A percentile compares a stretch with the other conserved stretches of the same genome.
These are phyloP conservation scores for Eciton burchellii DNA, from an alignment of 1,140 invertebrate species.

Conservation along the genomic window DNA sequence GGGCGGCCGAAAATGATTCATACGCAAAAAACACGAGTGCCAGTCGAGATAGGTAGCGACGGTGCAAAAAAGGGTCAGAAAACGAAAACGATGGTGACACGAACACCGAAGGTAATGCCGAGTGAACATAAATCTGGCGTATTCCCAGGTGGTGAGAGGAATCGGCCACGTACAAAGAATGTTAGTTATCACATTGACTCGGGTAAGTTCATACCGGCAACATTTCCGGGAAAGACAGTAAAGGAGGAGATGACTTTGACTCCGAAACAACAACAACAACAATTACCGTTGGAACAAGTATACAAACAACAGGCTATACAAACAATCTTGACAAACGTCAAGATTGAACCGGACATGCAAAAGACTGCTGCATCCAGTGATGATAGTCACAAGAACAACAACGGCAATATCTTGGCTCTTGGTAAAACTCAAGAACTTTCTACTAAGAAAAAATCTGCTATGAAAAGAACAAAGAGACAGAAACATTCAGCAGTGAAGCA, in stretches of 20 bases:
- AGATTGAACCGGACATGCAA: constrained; percentile 77
- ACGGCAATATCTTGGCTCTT: constrained; percentile 78
- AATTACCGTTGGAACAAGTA: too few species aligned
- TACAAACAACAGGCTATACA: too few species aligned
- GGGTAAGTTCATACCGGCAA: constrained; percentile 84
- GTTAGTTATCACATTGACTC: constrained; percentile 87
- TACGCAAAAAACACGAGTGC: constrained; percentile 88
- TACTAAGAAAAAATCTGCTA: constrained; percentile 57
- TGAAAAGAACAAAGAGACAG: constrained; percentile 66
- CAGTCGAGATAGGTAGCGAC: constrained; percentile 85
- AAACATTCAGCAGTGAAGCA: constrained; percentile 75
- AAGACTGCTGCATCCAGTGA: constrained; percentile 48
- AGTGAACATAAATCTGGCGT: constrained; percentile 83
- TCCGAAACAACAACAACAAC: constrained; percentile 1
- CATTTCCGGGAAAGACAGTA: constrained; percentile 80
- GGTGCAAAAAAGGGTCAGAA: constrained; percentile 86
- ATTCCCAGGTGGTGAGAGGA: constrained; percentile 84
- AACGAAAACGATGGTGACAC: constrained; percentile 86
- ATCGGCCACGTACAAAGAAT: constrained; percentile 88
- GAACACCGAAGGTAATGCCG: constrained; percentile 85
- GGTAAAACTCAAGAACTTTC: constrained; percentile 64
- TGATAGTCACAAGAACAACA: constrained; percentile 80
- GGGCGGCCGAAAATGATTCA: constrained; percentile 91
- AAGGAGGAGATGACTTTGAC: constrained; percentile 64
- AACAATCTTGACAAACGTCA: constrained; percentile 79